Evolutionary conservation across 2,888 invertebrate species (phyloP), one percentile per base, ranked within the genome.

Genomic region (Epistrophe eligans): DNA sequence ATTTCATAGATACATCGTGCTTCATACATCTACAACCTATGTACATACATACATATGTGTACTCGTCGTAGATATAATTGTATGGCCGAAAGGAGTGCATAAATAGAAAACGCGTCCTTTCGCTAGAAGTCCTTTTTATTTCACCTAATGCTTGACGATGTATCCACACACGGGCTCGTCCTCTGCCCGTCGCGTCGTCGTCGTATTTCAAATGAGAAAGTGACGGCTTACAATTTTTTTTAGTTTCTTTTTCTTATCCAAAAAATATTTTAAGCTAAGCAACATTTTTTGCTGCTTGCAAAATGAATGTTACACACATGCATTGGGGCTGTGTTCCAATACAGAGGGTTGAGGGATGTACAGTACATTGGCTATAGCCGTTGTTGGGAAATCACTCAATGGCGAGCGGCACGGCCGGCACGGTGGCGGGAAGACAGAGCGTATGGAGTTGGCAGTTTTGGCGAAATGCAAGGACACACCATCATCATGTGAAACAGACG

Each of bases 391-490:
- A 67, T 58, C 87, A 83, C 79, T 79, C 48, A 76, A 67, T 55
- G 87, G 66, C 66, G 19, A n/a, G 15, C 40, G 40, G 55, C 6
- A 62, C 77, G 28, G 32, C 5, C n/a, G n/a, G n/a, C n/a, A n/a
- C n/a, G n/a, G 64, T 4, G 67, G 71, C 62, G 55, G 55, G 81
- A 74, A 57, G 58, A 74, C 48, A 60, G 50, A 72, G 40, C 40
- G 40, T 24, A 24, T n/a, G n/a, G 40, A 62, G 62, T 48, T 79
- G 77, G 79, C 77, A 82, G 71, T 83, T 72, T 83, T 83, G 82
- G 83, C 67, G 83, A 87, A 87, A 87, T 87, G 87, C 87, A 87
- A 87, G 87, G 79, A 87, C 83, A 79, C 72, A 79, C 76, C 71
- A 79, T 71, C 87, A 64, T 79, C 71, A 83, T 79, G 74, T 87